Conservation (phyloP, 2,888 invertebrate genomes). For the Drosophila siamana region DNA sequence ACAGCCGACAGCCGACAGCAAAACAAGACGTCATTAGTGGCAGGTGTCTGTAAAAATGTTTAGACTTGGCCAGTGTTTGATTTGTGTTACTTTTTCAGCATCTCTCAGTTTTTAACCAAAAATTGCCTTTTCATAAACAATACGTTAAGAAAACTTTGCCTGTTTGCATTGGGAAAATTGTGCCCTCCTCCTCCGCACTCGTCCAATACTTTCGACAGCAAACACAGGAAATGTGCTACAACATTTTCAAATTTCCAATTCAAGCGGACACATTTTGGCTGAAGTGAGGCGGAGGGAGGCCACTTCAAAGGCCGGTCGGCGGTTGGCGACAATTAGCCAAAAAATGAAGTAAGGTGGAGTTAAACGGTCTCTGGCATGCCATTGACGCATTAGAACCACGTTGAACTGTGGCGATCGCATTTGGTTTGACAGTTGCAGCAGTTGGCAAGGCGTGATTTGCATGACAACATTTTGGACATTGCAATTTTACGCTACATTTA, state of each 20-base stretch:
- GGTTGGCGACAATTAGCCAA: conserved; percentile 68
- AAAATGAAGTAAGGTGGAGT: conserved; percentile 23
- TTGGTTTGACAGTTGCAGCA: not conserved
- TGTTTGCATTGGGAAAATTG: conserved; percentile 47
- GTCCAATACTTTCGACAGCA: conserved; percentile 27
- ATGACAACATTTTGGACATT: conserved; percentile 57
- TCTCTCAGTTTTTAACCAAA: conserved; percentile 34
- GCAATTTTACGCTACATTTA: conserved; percentile 76
- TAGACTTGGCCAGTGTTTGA: conserved; percentile 75
- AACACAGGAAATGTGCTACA: conserved; percentile 72
- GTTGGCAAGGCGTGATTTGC: conserved; percentile 48
- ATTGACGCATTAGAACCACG: conserved; percentile 65
- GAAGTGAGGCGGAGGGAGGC: not conserved
- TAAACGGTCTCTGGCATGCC: conserved; percentile 66
- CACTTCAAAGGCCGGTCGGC: conserved; percentile 60
- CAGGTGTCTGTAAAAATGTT: conserved; percentile 82
- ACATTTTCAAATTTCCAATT: conserved; percentile 45
- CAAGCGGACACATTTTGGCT: conserved; percentile 32
- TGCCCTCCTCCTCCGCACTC: conserved; percentile 14
- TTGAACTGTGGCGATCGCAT: not conserved
- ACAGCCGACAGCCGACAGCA: conserved; percentile 47
- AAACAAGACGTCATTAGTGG: conserved; percentile 79
- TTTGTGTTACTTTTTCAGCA: conserved; percentile 60
- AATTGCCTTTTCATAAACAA: conserved; percentile 72
- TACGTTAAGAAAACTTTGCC: conserved; percentile 32